These are phyloP conservation scores for Emydocephalus ijimae DNA, from an alignment of 2,113 vertebrate species.

Conservation along the genomic window DNA sequence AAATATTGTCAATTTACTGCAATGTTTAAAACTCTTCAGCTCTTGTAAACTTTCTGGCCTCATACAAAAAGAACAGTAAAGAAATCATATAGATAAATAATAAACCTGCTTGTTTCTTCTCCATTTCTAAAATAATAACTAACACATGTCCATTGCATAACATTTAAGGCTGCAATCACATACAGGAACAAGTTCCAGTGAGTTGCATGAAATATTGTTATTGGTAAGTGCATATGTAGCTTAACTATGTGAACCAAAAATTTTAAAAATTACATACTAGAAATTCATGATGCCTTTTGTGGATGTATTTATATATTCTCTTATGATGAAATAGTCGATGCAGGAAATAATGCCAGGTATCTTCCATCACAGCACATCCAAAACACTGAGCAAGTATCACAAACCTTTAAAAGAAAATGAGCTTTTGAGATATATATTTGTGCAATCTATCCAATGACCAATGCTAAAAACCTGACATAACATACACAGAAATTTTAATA, in stretches of 20 bases:
- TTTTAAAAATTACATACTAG: slow-evolving; percentile 71
- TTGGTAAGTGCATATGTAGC: neutral
- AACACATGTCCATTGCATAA: neutral
- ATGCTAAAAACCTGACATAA: too few relatives aligned
- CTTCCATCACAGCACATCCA: too few relatives aligned
- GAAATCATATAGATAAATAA: neutral
- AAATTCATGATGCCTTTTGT: slow-evolving; percentile 97
- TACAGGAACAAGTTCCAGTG: neutral
- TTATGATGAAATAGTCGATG: too few relatives aligned
- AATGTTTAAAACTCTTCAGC: neutral
- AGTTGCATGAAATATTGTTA: neutral
- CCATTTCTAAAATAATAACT: neutral
- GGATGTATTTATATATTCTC: too few relatives aligned
- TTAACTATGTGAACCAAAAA: neutral
- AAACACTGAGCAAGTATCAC: too few relatives aligned
- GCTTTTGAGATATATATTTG: too few relatives aligned
- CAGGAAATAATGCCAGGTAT: too few relatives aligned
- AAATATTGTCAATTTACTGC: neutral
- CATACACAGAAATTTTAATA: too few relatives aligned
- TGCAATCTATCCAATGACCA: too few relatives aligned
- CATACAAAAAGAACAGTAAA: neutral
- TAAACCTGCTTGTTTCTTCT: neutral
- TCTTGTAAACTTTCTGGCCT: neutral
- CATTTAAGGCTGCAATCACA: neutral
- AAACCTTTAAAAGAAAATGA: too few relatives aligned